These are phyloP conservation scores for Verasper variegatus DNA, from an alignment of 2,113 vertebrate genomes.

Conservation along the genomic window DNA sequence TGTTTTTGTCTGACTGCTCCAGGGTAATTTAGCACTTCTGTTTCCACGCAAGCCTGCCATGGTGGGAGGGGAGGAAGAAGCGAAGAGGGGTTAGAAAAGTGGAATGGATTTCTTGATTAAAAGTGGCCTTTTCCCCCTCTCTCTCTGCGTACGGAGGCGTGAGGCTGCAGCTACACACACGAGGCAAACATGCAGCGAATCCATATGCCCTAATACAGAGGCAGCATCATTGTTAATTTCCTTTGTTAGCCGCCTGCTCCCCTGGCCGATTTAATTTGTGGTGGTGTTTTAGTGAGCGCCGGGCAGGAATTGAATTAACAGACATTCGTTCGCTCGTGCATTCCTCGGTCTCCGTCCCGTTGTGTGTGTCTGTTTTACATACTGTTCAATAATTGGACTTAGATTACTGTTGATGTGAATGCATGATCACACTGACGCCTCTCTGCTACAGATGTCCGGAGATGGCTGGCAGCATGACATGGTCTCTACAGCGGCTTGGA, in stretches of 20 bases:
- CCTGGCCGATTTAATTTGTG: conserved; percentile 85
- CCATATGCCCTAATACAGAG: conserved; percentile 83
- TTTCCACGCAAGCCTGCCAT: conserved; percentile 74
- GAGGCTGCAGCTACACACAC: conserved; percentile 65
- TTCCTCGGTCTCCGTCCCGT: conserved; percentile 66
- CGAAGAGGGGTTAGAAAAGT: conserved; percentile 77
- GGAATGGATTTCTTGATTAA: conserved; percentile 88
- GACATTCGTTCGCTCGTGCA: conserved; percentile 67
- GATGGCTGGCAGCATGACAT: conserved; percentile 40
- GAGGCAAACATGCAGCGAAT: conserved; percentile 83
- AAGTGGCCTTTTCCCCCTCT: conserved; percentile 75
- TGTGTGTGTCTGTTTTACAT: conserved; percentile 75
- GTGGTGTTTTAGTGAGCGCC: conserved; percentile 79
- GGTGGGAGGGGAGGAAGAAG: conserved; percentile 65
- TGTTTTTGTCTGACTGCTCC: conserved; percentile 86
- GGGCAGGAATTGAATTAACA: conserved; percentile 82
- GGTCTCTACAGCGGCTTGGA: conserved; percentile 7
- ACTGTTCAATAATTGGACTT: conserved; percentile 83
- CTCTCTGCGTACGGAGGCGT: conserved; percentile 62
- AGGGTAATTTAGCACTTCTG: conserved; percentile 83
- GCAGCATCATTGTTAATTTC: conserved; percentile 85
- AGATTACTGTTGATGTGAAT: conserved; percentile 83
- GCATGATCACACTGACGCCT: conserved; percentile 82
- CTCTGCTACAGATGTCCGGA: conserved; percentile 22
- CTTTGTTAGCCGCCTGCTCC: conserved; percentile 83